Evolutionary conservation across 2,113 vertebrate genomes (phyloP), one percentile per base, ranked within the genome.

Genomic region (Perca schrenkii): DNA sequence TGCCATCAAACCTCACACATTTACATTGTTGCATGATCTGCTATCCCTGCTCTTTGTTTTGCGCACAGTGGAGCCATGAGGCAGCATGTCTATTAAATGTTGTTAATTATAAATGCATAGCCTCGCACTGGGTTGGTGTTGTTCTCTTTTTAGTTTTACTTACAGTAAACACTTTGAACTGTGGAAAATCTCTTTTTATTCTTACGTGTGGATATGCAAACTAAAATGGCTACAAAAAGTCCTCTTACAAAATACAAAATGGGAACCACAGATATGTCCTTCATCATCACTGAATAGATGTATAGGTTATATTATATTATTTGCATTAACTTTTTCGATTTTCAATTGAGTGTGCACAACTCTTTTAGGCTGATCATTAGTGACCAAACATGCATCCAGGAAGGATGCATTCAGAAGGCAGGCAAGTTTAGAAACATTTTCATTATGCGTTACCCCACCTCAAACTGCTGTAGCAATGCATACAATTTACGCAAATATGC

Each of bases 1-100:
- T 28, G 52, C 28, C 63, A 62, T 80, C 28, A 70, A 60, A 71
- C 34, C 67, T 79, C 74, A 56, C 53, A 63, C 58, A 67, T 82
- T 83, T 84, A 53, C 31, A 43, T 57, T 62, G 50, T 58, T 40
- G 61, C 50, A 60, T 68, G 56, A 73, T 58, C 40, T 15, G 21
- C 46, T 40, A 19, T 60, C 47, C 19, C 28, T 74, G 16, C 14
- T 46, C 72, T 47, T 57, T 77, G 68, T 58, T 74, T 65, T 57
- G 53, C 50, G 28, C 15, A 58, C n/a, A 53, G 36, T 25, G 12
- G 17, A 47, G n/a, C 36, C 34, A 62, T 21, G 43, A 82, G 46
- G 61, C 43, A 8, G 43, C 31, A 6, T 67, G 64, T 62, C 13
- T 54, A 74, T 40, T 43, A 43, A 43, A 74, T 60, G 64, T 12